A percentile compares a stretch with the other conserved stretches of the same genome.
phyloP scores from a whole-genome alignment of 2,113 vertebrate genomes.

The Junco hyemalis region DNA sequence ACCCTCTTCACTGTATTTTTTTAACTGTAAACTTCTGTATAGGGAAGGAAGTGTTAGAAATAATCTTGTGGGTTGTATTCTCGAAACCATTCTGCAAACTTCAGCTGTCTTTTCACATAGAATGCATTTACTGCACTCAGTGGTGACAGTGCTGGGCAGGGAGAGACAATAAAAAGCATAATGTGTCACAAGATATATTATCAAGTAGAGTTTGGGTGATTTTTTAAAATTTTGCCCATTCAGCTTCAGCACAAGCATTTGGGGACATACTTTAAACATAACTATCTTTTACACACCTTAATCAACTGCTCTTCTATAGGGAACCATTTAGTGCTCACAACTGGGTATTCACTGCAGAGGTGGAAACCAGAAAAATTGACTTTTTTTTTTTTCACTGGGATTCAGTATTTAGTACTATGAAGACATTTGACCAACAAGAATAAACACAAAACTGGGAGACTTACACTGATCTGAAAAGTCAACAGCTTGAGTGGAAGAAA shows the following conservation, averaged over 20 bases:
- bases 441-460: slow-evolving; percentile 3
- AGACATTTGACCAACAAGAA: neutral
- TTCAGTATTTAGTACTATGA: neutral
- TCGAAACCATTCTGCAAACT: neutral
- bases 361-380: slow-evolving; percentile 2
- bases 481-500: neutral
- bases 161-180: neutral
- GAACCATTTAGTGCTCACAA: neutral
- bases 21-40: neutral
- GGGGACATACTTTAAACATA: neutral
- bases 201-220: neutral
- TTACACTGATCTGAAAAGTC: neutral
- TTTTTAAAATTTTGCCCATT: neutral
- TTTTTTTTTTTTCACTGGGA: neutral
- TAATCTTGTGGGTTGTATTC: neutral
- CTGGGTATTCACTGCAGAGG: neutral
- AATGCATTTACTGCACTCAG: neutral
- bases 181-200: neutral
- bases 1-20: neutral
- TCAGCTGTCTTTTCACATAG: neutral
- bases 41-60: slow-evolving; percentile 15
- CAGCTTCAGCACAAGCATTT: neutral
- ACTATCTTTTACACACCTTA: neutral
- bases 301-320: neutral
- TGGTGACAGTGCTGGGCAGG: neutral